phyloP scores from a whole-genome alignment of 2,797 vertebrate species.

The Xenopus petersii region DNA sequence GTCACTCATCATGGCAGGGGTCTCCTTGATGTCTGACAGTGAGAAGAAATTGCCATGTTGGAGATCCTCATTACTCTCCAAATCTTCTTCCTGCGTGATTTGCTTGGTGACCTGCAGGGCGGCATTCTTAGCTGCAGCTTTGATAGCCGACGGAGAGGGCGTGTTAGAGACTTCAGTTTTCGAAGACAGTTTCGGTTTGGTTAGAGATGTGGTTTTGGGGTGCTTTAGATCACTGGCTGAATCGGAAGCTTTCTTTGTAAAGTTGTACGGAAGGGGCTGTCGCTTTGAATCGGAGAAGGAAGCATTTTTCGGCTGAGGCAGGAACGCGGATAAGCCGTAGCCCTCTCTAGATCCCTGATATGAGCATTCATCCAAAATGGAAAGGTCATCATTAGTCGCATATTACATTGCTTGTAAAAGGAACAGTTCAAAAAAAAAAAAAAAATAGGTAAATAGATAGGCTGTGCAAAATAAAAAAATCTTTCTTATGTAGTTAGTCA shows the following conservation, averaged over 20 bases:
- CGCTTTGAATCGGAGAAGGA: constrained; percentile 78
- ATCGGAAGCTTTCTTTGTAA: constrained; percentile 72
- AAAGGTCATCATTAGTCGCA: too few relatives aligned
- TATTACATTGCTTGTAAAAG: too few relatives aligned
- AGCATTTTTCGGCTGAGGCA: constrained; percentile 89
- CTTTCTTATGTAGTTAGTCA: too few relatives aligned
- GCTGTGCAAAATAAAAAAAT: too few relatives aligned
- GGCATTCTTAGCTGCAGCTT: constrained; percentile 92
- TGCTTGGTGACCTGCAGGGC: constrained; percentile 89
- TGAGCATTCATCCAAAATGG: too few relatives aligned
- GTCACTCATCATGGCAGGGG: constrained; percentile 51
- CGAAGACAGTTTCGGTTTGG: constrained; percentile 56
- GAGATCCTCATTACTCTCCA: constrained; percentile 85
- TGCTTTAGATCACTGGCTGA: constrained; percentile 34
- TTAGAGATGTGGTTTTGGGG: not conserved
- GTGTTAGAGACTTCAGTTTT: constrained; percentile 66
- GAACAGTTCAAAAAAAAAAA: too few relatives aligned
- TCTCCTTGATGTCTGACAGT: constrained; percentile 73
- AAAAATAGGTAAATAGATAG: too few relatives aligned
- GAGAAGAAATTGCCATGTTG: constrained; percentile 94
- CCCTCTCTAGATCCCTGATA: constrained; percentile 63
- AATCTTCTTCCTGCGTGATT: constrained; percentile 86
- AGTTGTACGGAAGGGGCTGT: constrained; percentile 77
- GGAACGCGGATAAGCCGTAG: constrained; percentile 81
- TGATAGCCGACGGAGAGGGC: constrained; percentile 91